Evolutionary conservation across 1,140 invertebrate species (phyloP), one percentile per base, ranked within the genome.

Genomic region (Portunus trituberculatus): DNA sequence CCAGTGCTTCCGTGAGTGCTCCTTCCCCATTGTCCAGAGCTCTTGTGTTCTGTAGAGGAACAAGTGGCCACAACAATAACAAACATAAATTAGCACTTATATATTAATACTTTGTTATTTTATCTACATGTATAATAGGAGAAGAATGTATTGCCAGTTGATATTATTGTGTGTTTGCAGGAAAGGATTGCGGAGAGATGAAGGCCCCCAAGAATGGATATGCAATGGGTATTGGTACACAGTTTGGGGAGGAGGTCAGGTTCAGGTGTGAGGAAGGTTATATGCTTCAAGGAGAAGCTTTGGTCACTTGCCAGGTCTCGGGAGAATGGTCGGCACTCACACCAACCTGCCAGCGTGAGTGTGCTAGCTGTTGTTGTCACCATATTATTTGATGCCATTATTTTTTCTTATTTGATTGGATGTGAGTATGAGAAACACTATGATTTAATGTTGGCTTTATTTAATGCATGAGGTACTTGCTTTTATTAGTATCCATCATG

Each of bases 211-310:
- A 48, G 29, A n/a, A 92, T 28, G 91, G 59, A 0, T 92, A 88
- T 45, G 84, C 91, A 0, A 87, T 89, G 82, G 91, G 94, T 39
- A 52, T 84, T 89, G 96, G 96, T 45, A 87, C 93, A 8, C 29
- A 83, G n/a, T 94, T 84, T n/a, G 91, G 84, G 0, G 94, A 92
- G 25, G 39, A 45, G 29, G 94, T 95, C 28, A 95, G 84, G 91
- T 95, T 92, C 52, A 59, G 45, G 6, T 97, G 97, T 91, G 93
- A 96, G 95, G 67, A 96, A 86, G 97, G 97, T 14, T 97, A 96
- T 94, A 45, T 95, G 14, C 46, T 97, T n/a, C 95, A 96, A 83
- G 97, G 97, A 8, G 86, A 86, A 59, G 52, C 89, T 76, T 52
- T 96, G 93, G 29, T 96, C 45, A 93, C 94, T 10, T 97, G 97